A percentile compares a stretch with the other conserved stretches of the same genome.
Evolutionary conservation across 2,113 vertebrate genomes (phyloP).

Genomic region (Etia nguti): DNA sequence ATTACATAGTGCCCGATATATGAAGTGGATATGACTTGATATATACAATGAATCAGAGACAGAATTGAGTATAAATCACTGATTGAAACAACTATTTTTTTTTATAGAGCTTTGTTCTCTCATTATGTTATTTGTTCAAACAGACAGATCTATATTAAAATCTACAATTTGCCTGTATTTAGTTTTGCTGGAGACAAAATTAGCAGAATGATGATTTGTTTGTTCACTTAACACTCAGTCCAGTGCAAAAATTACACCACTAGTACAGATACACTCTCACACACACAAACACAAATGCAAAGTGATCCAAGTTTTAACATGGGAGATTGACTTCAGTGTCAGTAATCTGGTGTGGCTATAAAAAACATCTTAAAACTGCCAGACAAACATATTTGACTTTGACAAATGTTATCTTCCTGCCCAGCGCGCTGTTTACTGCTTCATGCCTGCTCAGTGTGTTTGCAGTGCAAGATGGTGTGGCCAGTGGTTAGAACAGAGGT

Average conservation of each 20-base stretch:
- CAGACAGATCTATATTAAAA: neutral
- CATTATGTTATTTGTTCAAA: neutral
- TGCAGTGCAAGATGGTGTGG: neutral
- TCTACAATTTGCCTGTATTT: neutral
- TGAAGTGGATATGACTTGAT: neutral
- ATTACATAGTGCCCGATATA: neutral
- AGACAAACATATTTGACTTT: constrained; percentile 16
- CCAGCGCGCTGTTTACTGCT: constrained; percentile 8
- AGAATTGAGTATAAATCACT: neutral
- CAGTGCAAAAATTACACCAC: neutral
- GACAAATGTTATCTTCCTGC: constrained; percentile 5
- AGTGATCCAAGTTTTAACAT: constrained; percentile 9
- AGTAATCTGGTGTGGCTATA: neutral
- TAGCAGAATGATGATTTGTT: neutral
- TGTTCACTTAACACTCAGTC: neutral
- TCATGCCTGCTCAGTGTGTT: constrained; percentile 4
- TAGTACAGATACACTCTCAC: neutral
- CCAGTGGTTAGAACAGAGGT: neutral
- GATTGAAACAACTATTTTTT: neutral
- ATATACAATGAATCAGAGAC: neutral
- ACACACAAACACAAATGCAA: neutral
- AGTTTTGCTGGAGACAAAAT: neutral
- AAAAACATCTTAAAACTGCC: constrained; percentile 8
- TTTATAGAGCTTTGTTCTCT: neutral
- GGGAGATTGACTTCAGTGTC: constrained; percentile 25